Percentiles rank a stretch among this genome's conserved stretches.
phyloP scores from a whole-genome alignment of 2,888 invertebrate species.

The Acrobasis consociella region DNA sequence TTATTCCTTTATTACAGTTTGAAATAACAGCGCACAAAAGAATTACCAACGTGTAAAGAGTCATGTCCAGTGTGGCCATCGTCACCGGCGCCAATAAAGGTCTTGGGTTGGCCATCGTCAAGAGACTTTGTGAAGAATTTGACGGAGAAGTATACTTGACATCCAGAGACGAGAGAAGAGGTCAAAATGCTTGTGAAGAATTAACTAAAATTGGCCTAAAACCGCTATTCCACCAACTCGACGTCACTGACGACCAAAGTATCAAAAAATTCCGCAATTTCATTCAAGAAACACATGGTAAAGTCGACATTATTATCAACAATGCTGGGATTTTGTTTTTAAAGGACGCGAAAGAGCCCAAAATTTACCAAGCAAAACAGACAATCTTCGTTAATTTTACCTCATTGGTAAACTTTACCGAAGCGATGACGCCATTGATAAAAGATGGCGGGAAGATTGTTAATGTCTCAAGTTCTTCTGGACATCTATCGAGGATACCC shows the following conservation, averaged over 20 bases:
- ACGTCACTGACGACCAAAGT: conserved; percentile 84
- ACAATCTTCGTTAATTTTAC: conserved; percentile 65
- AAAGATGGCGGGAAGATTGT: conserved; percentile 86
- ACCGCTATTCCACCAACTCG: conserved; percentile 86
- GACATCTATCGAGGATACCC: conserved; percentile 84
- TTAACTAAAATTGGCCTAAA: conserved; percentile 74
- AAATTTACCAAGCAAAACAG: conserved; percentile 55
- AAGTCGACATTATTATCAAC: conserved; percentile 87
- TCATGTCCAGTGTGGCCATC: conserved; percentile 59
- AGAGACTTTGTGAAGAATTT: conserved; percentile 84
- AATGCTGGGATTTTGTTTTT: conserved; percentile 85
- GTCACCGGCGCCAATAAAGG: conserved; percentile 91
- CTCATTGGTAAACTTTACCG: conserved; percentile 70
- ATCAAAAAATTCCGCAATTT: conserved; percentile 79
- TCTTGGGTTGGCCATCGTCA: conserved; percentile 86
- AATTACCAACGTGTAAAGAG: too few species aligned
- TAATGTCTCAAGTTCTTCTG: conserved; percentile 88
- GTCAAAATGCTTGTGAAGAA: conserved; percentile 80
- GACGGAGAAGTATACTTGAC: conserved; percentile 87
- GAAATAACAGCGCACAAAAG: not conserved
- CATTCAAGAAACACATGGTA: conserved; percentile 80
- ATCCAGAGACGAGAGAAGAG: conserved; percentile 82
- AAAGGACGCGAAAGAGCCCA: conserved; percentile 62
- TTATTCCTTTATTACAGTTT: conserved; percentile 4
- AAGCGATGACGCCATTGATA: conserved; percentile 86